Evolutionary conservation across 53 echinoderm and acorn worm genomes (phyloP), one percentile per base, ranked within the genome.

Genomic region (Mesocentrotus franciscanus): DNA sequence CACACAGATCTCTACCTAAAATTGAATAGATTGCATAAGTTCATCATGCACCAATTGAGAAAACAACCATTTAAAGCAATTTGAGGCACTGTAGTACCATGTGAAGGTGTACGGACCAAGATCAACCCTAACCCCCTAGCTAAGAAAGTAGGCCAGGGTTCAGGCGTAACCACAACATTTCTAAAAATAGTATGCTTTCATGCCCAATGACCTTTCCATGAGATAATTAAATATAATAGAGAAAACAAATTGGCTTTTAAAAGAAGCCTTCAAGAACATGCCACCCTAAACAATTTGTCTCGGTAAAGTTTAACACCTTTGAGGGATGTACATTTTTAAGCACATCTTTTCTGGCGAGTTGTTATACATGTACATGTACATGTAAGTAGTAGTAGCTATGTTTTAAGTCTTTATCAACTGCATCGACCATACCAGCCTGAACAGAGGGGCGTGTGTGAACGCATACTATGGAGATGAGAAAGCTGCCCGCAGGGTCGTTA

Each of bases 401-500:
- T 64, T 64, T 18, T 18, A 18, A 6, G 20, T 18, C 15, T 18
- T 20, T 6, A 15, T 20, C 64, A 64, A 14, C 20, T 18, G 18
- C 11, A 12, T 32, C 27, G 4, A 76, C 76, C 14, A 76, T 14
- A 2, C 0, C 20, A 64, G 29, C 14, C 76, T 15, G 30, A 13
- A 30, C 76, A 10, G 2, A 87, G 57, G 13, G 57, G 8, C 4
- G 29, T 27, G 87, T 87, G 87, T 87, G 58, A 87, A 87, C 27
- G 5, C 57, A 87, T n/a, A 16, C 14, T 16, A 84, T 22, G 49
- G 4, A 1, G 12, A 12, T 87, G 58, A n/a, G 26, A 11, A 58
- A 87, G 13, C n/a, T 59, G 58, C 87, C 87, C 3, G 1, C 87
- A 9, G 87, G 87, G 57, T 87, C 87, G 58, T 58, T 87, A 87